Evolutionary conservation across 1,140 invertebrate genomes (phyloP).

Genomic region (Hetaerina americana): DNA sequence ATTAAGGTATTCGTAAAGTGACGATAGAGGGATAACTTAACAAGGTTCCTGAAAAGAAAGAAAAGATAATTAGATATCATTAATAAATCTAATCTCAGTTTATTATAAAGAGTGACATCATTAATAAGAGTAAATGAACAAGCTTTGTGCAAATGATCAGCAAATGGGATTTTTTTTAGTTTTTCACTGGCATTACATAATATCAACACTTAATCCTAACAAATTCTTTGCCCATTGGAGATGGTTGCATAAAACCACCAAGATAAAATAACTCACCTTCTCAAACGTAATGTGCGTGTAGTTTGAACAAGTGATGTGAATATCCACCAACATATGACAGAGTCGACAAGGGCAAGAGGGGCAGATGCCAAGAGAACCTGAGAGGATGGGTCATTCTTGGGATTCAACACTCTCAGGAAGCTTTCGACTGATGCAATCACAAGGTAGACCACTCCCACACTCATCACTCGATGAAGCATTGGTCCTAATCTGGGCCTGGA

Average conservation of each 20-base stretch:
- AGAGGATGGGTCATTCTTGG: conserved; percentile 47
- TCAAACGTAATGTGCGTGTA: conserved; percentile 68
- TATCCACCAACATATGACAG: conserved; percentile 68
- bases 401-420: conserved; percentile 58
- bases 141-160: too few species aligned
- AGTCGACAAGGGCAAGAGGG: conserved; percentile 55
- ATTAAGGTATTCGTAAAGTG: conserved; percentile 90
- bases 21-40: conserved; percentile 79
- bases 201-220: too few species aligned
- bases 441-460: conserved; percentile 69
- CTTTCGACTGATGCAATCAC: conserved; percentile 68
- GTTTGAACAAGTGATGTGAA: conserved; percentile 81
- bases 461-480: conserved; percentile 72
- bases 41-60: conserved; percentile 51
- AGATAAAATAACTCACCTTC: conserved; percentile 35
- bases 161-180: too few species aligned
- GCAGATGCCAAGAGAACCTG: conserved; percentile 57
- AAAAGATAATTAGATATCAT: conserved; percentile 7
- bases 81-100: too few species aligned
- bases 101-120: too few species aligned
- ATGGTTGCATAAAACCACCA: neutral
- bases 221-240: too few species aligned
- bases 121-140: conserved; percentile 7
- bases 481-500: conserved; percentile 69
- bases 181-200: too few species aligned